Conservation (phyloP, 2,113 vertebrate genomes). For the Forbesichthys agassizii region DNA sequence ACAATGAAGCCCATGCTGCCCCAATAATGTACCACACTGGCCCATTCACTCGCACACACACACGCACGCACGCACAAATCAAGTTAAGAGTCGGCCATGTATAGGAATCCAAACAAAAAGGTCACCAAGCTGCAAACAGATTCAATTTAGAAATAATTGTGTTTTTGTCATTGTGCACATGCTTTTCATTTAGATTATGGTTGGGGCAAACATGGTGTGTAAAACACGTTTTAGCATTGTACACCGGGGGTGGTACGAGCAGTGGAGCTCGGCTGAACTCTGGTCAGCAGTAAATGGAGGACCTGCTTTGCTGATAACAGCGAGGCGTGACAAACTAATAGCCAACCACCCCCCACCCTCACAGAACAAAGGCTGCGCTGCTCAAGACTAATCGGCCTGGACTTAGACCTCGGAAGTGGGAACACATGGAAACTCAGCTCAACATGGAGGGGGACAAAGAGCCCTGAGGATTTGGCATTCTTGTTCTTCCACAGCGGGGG, state of each 20-base stretch:
- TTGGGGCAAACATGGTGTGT: constrained; percentile 21
- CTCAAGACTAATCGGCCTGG: constrained; percentile 53
- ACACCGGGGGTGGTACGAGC: too few relatives aligned
- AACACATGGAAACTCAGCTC: constrained; percentile 24
- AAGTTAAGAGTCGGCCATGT: constrained; percentile 17
- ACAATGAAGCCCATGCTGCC: constrained; percentile 34
- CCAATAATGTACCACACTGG: constrained; percentile 29
- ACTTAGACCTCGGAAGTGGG: constrained; percentile 42
- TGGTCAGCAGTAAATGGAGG: constrained; percentile 13
- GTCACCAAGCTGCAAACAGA: constrained; percentile 44
- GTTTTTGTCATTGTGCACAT: constrained; percentile 64
- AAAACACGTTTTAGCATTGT: too few relatives aligned
- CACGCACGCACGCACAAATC: constrained; percentile 21
- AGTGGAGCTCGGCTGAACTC: constrained; percentile 2
- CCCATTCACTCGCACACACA: constrained; percentile 14
- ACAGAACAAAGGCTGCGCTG: constrained; percentile 45
- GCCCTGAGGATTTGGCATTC: constrained; percentile 38
- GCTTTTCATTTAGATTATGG: constrained; percentile 61
- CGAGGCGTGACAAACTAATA: constrained; percentile 19
- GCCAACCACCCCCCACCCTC: constrained; percentile 11
- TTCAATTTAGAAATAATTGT: constrained; percentile 64
- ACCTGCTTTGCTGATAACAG: constrained; percentile 31
- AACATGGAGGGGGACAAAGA: constrained; percentile 32
- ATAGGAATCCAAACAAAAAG: neutral
- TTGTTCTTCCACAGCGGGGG: constrained; percentile 5